Evolutionary conservation across 2,113 vertebrate genomes (phyloP), one percentile per base, ranked within the genome.

Genomic region (Brachyistius frenatus): DNA sequence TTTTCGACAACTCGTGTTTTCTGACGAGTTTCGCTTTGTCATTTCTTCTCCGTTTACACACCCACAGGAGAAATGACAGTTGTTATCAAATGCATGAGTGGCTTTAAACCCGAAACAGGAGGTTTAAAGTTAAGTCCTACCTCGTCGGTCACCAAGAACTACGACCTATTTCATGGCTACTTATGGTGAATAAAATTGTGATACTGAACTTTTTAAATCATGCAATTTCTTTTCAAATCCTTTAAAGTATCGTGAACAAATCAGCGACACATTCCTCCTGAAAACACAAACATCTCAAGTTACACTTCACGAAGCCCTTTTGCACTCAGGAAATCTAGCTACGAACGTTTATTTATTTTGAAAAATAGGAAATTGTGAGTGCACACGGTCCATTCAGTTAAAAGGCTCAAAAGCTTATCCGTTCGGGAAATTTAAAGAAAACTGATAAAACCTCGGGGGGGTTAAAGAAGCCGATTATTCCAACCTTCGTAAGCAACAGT

Each of bases 331-430:
- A 90, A 89, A 89, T 89, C 62, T 23, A 1, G 23, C 23, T 73
- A 50, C 7, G 0, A 47, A 16, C 66, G 81, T 88, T 87, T 91
- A 86, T 91, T 92, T 92, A 81, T 92, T 90, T 85, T 91, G 23
- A 41, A 67, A 80, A 76, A 79, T 54, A 73, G 82, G 83, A 89
- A 88, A 82, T 66, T 87, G 81, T 81, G 32, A 64, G 64, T 23
- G 23, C 63, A 68, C 70, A 73, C 70, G 49, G 76, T 31, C 30
- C 61, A 44, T 36, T 83, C 67, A 84, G 36, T 75, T 31, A 32
- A 33, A 23, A 53, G 50, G 37, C 54, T 66, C 57, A 52, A 37
- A 0, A 55, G 68, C 52, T 54, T 71, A 87, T 83, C 73, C n/a
- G n/a, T 30, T 81, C 1, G 39, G 85, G 77, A 86, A 85, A 89